phyloP scores from a whole-genome alignment of 2,113 vertebrate genomes.

The Peromyscus maniculatus region DNA sequence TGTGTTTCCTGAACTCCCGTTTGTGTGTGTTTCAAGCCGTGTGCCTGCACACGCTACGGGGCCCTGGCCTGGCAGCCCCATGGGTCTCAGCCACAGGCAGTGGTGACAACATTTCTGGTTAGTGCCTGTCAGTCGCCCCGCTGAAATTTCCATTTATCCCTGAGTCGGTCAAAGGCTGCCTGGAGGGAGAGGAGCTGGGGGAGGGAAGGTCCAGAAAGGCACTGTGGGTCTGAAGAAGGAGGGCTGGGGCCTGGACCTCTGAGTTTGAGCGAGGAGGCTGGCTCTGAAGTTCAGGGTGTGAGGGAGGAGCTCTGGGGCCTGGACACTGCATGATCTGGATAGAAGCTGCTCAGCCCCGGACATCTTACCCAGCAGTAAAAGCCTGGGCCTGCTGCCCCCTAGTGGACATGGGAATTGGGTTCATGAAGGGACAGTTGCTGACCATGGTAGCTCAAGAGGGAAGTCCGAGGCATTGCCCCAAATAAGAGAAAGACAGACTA shows the following conservation, averaged over 20 bases:
- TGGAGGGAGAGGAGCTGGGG: background rate
- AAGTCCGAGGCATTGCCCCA: background rate
- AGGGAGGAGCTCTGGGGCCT: background rate
- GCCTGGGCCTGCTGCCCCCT: conserved; percentile 78
- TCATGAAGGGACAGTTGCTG: background rate
- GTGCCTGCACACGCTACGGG: background rate
- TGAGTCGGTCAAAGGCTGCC: conserved; percentile 57
- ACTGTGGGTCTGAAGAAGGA: background rate
- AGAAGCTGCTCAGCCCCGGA: background rate
- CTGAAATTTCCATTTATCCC: conserved; percentile 74
- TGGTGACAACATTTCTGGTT: conserved; percentile 70
- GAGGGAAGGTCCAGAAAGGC: background rate
- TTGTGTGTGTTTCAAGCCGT: background rate
- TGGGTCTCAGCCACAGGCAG: conserved; percentile 49
- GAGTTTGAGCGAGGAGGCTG: background rate
- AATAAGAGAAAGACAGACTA: too few relatives aligned
- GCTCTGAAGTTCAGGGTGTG: background rate
- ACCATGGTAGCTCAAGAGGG: background rate
- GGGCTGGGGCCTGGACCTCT: background rate
- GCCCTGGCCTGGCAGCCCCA: conserved; percentile 41
- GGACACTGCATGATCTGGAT: rapidly evolving
- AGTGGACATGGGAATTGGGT: conserved; percentile 64
- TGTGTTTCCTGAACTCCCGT: background rate
- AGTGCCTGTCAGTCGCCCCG: conserved; percentile 68
- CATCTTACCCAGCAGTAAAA: conserved; percentile 48